phyloP scores from a whole-genome alignment of 2,113 vertebrate species.

The Alethe diademata region DNA sequence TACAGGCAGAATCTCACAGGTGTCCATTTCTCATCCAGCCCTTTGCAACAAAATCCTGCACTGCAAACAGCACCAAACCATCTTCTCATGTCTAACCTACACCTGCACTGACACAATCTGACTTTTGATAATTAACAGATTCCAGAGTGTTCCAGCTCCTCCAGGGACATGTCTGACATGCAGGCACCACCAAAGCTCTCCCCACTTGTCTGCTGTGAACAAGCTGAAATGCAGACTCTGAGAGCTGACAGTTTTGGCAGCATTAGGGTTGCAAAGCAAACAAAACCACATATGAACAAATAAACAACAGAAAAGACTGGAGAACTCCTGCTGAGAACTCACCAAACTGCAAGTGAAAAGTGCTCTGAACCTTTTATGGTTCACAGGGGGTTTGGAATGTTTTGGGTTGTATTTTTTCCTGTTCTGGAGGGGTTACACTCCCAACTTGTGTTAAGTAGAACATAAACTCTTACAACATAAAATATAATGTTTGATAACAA shows the following conservation, averaged over 20 bases:
- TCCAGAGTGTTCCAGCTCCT: not conserved
- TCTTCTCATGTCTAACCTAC: not conserved
- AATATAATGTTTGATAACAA: slow-evolving; percentile 79
- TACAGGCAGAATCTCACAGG: not conserved
- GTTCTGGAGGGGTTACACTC: slow-evolving; percentile 10
- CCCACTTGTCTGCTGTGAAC: not conserved
- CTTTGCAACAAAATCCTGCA: not conserved
- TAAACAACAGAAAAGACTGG: not conserved
- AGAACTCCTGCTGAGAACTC: not conserved
- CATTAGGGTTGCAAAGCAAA: not conserved
- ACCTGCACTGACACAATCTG: not conserved
- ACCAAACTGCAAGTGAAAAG: not conserved
- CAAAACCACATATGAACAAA: not conserved
- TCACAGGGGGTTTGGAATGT: not conserved
- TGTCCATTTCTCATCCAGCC: not conserved
- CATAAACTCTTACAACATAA: slow-evolving; percentile 72
- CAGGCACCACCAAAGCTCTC: not conserved
- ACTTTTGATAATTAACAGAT: not conserved
- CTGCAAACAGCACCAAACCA: not conserved
- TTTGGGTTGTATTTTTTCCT: not conserved
- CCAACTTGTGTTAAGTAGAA: slow-evolving; percentile 45
- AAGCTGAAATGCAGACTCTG: not conserved
- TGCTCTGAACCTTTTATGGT: not conserved
- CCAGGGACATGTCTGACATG: not conserved
- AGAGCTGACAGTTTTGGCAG: not conserved